Percentiles rank a stretch among this genome's conserved stretches.
Conservation (phyloP, 2,797 vertebrate species). For the Triplophysa yarkandensis region DNA sequence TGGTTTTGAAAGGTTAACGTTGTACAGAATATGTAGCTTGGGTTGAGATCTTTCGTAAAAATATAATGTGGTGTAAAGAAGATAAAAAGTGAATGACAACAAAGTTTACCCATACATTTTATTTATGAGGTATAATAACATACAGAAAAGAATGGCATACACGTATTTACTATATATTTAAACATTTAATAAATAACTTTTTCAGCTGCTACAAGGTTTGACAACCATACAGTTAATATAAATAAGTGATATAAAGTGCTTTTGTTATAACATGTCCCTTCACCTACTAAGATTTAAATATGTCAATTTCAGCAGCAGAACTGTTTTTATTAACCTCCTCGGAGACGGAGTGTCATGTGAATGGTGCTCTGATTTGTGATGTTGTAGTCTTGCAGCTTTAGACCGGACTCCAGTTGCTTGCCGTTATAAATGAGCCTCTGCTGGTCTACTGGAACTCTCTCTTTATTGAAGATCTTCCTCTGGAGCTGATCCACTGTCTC, state of each 20-base stretch:
- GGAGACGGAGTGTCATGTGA: constrained; percentile 61
- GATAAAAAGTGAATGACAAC: neutral
- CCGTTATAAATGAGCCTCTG: constrained; percentile 67
- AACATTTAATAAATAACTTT: neutral
- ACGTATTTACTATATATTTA: neutral
- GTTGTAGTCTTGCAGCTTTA: constrained; percentile 62
- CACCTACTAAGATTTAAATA: no score
- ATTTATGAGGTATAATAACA: neutral
- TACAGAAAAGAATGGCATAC: neutral
- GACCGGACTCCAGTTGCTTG: constrained; percentile 50
- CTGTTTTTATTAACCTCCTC: constrained; percentile 65
- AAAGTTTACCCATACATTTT: neutral
- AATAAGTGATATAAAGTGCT: neutral
- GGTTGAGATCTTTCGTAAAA: no score
- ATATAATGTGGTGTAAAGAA: neutral
- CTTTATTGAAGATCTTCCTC: constrained; percentile 51
- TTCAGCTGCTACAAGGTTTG: neutral
- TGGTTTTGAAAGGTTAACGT: no score
- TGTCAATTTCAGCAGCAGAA: no score
- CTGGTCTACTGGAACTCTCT: constrained; percentile 61
- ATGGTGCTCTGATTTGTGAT: constrained; percentile 64
- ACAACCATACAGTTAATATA: no score
- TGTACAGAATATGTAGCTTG: no score
- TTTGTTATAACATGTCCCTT: no score
- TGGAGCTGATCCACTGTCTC: constrained; percentile 67